phyloP scores from a whole-genome alignment of 53 echinoderm and acorn worm genomes.

The Henricia sp. region DNA sequence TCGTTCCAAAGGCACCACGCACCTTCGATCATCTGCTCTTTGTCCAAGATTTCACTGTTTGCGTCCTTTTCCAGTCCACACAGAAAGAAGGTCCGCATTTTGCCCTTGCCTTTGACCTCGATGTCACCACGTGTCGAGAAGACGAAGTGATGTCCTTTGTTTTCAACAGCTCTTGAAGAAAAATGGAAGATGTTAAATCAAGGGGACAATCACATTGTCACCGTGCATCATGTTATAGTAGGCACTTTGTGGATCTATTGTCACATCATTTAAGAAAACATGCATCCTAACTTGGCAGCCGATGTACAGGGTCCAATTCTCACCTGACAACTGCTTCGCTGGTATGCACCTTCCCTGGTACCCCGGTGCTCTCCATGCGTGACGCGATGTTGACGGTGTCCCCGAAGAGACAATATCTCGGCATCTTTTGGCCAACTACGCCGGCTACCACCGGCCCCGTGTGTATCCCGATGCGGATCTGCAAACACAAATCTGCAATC shows the following conservation, averaged over 20 bases:
- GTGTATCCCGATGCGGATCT: conserved; percentile 88
- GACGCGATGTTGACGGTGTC: conserved; percentile 91
- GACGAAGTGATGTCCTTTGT: conserved; percentile 46
- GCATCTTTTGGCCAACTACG: conserved; percentile 86
- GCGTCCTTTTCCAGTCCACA: conserved; percentile 12
- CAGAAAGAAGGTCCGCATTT: conserved; percentile 88
- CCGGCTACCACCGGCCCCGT: conserved; percentile 86
- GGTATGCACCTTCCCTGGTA: conserved; percentile 77
- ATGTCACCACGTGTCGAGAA: conserved; percentile 72
- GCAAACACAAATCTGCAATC: no score
- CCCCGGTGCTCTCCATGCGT: conserved; percentile 79
- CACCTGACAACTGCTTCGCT: conserved; percentile 61
- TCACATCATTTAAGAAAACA: no score
- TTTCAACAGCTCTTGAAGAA: conserved; percentile 14
- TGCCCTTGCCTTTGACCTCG: conserved; percentile 87
- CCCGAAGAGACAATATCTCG: conserved; percentile 87
- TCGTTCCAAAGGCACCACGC: no score
- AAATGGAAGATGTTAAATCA: no score
- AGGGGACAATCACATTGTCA: no score
- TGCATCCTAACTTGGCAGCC: no score
- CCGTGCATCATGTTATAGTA: no score
- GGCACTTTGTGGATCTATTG: no score
- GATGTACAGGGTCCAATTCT: no score
- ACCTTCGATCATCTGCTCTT: neutral
- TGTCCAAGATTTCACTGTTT: conserved; percentile 2